Conservation (phyloP, 2,113 vertebrate species). For the Pagrus major region DNA sequence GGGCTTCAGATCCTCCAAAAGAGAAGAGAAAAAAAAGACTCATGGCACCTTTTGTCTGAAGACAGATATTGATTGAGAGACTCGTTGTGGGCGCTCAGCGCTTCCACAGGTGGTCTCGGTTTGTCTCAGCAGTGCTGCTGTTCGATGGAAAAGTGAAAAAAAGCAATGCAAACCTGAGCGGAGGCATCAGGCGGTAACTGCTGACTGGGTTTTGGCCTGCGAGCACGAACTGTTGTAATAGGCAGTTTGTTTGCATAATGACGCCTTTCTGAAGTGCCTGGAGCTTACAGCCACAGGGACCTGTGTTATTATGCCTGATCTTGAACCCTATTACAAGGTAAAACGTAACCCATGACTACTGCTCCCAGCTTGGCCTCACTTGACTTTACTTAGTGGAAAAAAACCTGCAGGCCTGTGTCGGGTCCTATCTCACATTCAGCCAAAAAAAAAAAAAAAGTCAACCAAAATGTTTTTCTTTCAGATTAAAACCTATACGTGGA, state of each 20-base stretch:
- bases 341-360: constrained; percentile 50
- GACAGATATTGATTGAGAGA: constrained; percentile 31
- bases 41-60: constrained; percentile 66
- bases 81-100: constrained; percentile 5
- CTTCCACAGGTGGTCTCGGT: constrained; percentile 15
- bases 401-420: not conserved
- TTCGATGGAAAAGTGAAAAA: constrained; percentile 23
- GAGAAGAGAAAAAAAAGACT: constrained; percentile 42
- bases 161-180: constrained; percentile 59
- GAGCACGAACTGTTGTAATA: constrained; percentile 48
- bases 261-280: constrained; percentile 80
- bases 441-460: constrained; percentile 16
- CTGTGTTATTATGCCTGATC: constrained; percentile 64
- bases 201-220: constrained; percentile 68
- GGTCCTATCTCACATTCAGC: constrained; percentile 10
- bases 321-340: constrained; percentile 39
- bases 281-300: constrained; percentile 67
- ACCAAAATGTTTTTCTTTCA: constrained; percentile 36
- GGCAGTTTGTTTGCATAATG: constrained; percentile 64
- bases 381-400: constrained; percentile 25
- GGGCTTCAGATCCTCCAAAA: constrained; percentile 52
- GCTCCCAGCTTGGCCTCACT: constrained; percentile 40
- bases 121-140: constrained; percentile 63
- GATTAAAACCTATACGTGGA: constrained; percentile 15
- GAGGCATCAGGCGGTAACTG: constrained; percentile 54